phyloP scores from a whole-genome alignment of 2,888 invertebrate genomes.

The Invenusta paracnida region DNA sequence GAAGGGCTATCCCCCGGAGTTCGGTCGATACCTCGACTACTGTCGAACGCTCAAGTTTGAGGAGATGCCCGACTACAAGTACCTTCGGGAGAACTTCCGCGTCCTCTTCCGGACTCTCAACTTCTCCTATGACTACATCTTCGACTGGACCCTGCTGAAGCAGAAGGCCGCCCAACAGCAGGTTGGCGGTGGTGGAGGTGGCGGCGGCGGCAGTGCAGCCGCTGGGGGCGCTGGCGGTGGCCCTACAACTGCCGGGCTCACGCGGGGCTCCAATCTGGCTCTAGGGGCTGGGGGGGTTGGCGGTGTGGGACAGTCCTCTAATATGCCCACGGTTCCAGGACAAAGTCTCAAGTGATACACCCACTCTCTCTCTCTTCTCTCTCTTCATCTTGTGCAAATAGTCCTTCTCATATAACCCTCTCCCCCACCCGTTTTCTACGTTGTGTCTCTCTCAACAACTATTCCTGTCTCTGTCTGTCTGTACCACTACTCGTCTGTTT shows the following conservation, averaged over 20 bases:
- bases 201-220: not conserved
- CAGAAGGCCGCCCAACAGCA: constrained; percentile 38
- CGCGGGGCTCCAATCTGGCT: not conserved
- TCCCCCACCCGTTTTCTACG: too few species aligned
- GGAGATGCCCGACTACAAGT: constrained; percentile 43
- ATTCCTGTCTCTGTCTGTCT: too few species aligned
- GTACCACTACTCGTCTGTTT: too few species aligned
- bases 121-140: constrained; percentile 96
- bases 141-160: constrained; percentile 96
- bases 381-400: not conserved
- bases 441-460: too few species aligned
- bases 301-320: not conserved
- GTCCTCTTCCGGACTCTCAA: constrained; percentile 76
- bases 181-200: not conserved
- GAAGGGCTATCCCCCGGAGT: constrained; percentile 63
- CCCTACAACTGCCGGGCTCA: not conserved
- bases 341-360: not conserved
- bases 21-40: constrained; percentile 43
- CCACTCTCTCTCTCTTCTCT: not conserved
- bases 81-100: constrained; percentile 43
- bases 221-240: not conserved
- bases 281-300: not conserved
- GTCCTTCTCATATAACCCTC: too few species aligned
- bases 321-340: not conserved
- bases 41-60: constrained; percentile 43